phyloP scores from a whole-genome alignment of 2,113 vertebrate species.

The Heterochromis multidens region DNA sequence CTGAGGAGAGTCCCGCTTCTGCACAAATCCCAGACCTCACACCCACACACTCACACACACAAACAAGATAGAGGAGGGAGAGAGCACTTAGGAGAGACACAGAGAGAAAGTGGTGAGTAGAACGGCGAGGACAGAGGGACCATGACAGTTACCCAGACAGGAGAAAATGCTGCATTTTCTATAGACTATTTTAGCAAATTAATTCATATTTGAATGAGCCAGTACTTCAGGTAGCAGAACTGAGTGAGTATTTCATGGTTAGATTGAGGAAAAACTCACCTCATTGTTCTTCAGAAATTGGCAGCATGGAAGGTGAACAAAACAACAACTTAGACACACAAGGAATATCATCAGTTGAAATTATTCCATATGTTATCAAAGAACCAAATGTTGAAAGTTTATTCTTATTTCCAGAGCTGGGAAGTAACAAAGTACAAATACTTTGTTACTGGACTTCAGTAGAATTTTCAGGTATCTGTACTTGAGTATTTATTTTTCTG shows the following conservation, averaged over 20 bases:
- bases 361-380: background rate
- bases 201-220: background rate
- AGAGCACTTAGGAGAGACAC: too few species aligned
- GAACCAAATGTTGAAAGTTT: background rate
- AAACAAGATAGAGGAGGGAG: background rate
- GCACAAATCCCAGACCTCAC: background rate
- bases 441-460: too few species aligned
- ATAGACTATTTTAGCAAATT: background rate
- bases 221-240: background rate
- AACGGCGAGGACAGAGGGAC: background rate
- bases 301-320: slow-evolving; percentile 30
- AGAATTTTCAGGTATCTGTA: too few species aligned
- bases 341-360: background rate
- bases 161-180: background rate
- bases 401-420: too few species aligned
- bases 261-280: slow-evolving; percentile 36
- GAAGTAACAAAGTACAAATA: too few species aligned
- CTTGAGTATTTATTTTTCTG: too few species aligned
- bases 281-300: slow-evolving; percentile 65
- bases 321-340: background rate
- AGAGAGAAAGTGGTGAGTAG: background rate
- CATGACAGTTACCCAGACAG: background rate
- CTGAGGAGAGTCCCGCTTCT: background rate
- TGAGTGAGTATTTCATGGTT: background rate
- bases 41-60: too few species aligned